Base-by-base conservation (phyloP, 2,113 vertebrate species). In the Calidris pugnax region DNA sequence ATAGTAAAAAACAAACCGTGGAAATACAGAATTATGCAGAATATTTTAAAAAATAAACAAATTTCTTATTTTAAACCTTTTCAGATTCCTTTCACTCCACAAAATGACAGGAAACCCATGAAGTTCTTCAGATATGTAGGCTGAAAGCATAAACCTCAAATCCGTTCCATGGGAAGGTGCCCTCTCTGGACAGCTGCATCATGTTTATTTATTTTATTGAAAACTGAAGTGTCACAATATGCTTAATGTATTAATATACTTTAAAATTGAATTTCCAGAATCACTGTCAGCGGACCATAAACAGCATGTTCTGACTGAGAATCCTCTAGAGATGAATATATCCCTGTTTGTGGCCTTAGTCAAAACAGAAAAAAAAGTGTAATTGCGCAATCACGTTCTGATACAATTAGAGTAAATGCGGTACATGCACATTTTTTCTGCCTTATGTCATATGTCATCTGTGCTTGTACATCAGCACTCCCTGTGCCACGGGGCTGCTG, bases 1-100 rank as follows among this genome's bases (percentile, higher is more conserved):
- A 35, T 4, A 28, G 39, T 9, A 68, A 75, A 62, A 55, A 51
- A 26, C 13, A 1, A 20, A 41, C 4, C 0, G 1, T 32, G 12
- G 27, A 55, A 89, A 64, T 77, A 1, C 2, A 76, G 50, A 82
- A 64, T 55, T 39, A 32, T 3, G 4, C 20, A 11, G 3, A 73
- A 5, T 15, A 33, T 45, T 62, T 73, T 37, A 16, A 2, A 7
- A 85, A 73, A 43, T 43, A 78, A 69, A 57, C n/a, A 33, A 10
- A 66, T 50, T 43, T 57, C 47, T 74, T 71, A 59, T 48, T 63
- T 37, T 59, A 59, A 59, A 55, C 10, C 39, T 62, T 43, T 64
- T 63, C 59, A 37, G 17, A 74, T 64, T 57, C 69, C 37, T 79
- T 83, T 79, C 33, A 45, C 43, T 60, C 37, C 37, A 79, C 14